Base-by-base conservation (phyloP, 2,113 vertebrate genomes). In the Puffinus mauretanicus region DNA sequence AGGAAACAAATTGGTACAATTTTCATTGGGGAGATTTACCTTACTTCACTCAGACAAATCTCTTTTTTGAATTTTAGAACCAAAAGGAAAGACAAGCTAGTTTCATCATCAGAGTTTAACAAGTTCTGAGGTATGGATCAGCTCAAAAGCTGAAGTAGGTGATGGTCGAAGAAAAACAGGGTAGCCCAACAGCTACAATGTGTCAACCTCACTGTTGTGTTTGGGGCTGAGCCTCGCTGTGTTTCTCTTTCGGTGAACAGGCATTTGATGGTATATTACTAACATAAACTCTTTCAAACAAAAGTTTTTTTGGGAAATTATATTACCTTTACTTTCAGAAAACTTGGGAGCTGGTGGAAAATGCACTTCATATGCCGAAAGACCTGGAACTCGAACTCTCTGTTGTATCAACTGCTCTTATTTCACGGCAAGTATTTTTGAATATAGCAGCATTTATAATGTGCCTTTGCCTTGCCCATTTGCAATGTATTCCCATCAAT, bases 401-500 rank as follows among this genome's bases (percentile, higher is more conserved):
- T 82, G 81, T 91, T 67, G 13, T 60, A 81, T 42, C 7, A 78
- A 77, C 67, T 67, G 61, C 14, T 64, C 30, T 54, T 75, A 42
- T 61, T 94, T 93, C 65, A 77, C 29, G 46, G 22, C 61, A 91
- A 90, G 11, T 5, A 8, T 42, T 52, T 80, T 83, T 77, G 36
- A 88, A 71, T 61, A 38, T 8, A 57, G 61, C 17, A 49, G 34
- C 30, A 86, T 80, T 96, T 84, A 54, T 71, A 71, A 87, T 40
- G 27, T 72, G 58, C 73, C 69, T 94, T 95, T 83, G 30, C 52
- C 46, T 62, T 73, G 29, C 17, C 29, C 29, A 17, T 75, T 93
- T 96, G 82, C 15, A 19, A 78, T 93, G 30, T 64, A 54, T 47
- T 90, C 70, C 55, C 34, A 27, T 94, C 36, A 78, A 55, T 88